Evolutionary conservation across 64 coral and sea anemone genomes (phyloP).

Genomic region (Stichodactyla mertensii): DNA sequence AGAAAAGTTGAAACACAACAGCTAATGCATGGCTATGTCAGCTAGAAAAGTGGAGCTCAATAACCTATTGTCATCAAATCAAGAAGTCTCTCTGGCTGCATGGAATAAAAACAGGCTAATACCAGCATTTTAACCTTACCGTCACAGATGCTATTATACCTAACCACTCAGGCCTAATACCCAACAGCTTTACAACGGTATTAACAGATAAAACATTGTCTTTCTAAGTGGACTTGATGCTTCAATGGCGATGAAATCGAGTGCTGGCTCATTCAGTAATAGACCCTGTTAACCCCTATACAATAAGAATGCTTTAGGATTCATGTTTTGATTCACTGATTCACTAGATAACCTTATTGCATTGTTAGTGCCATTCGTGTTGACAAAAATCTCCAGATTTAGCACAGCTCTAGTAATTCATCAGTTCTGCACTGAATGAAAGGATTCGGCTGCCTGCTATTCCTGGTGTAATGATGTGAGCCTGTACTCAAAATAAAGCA

Average conservation of each 20-base stretch:
- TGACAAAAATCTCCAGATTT: neutral
- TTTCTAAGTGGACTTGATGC: neutral
- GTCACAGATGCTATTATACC: too few species aligned
- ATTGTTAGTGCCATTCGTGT: neutral
- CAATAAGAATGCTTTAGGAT: neutral
- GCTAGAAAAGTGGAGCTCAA: too few species aligned
- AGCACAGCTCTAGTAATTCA: neutral
- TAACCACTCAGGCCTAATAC: too few species aligned
- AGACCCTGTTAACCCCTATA: neutral
- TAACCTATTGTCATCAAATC: too few species aligned
- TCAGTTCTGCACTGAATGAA: neutral
- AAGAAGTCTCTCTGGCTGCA: too few species aligned
- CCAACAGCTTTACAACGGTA: neutral
- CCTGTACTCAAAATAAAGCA: neutral
- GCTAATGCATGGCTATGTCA: too few species aligned
- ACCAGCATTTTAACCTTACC: too few species aligned
- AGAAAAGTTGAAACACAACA: too few species aligned
- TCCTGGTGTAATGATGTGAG: neutral
- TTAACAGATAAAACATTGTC: neutral
- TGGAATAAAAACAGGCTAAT: too few species aligned
- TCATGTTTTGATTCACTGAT: slow-evolving; percentile 8
- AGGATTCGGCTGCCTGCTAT: too few species aligned
- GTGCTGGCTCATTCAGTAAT: neutral
- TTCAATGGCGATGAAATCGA: neutral
- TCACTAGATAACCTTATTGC: neutral